phyloP scores from a whole-genome alignment of 2,888 invertebrate species.

The Slavum lentiscoides region DNA sequence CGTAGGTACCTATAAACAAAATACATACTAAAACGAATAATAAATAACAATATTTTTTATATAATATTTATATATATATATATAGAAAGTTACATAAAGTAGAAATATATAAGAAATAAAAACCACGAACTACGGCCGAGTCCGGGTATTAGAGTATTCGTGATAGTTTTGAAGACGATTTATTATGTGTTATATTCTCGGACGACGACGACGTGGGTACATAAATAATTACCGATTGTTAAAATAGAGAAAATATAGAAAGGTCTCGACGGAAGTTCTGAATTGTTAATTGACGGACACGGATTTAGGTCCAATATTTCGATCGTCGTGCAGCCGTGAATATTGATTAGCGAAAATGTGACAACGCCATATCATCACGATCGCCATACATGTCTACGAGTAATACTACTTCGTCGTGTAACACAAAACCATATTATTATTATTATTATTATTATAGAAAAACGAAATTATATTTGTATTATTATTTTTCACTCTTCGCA shows the following conservation, averaged over 20 bases:
- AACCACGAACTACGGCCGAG: no score
- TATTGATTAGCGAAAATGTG: conserved; percentile 40
- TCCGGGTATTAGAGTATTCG: not conserved
- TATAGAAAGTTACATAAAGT: not conserved
- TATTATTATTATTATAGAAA: no score
- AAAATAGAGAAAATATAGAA: conserved; percentile 30
- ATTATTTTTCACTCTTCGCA: no score
- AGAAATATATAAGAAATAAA: not conserved
- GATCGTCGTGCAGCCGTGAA: conserved; percentile 19
- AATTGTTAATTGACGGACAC: conserved; percentile 35
- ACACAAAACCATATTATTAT: not conserved
- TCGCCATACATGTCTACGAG: conserved; percentile 38
- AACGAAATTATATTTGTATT: no score
- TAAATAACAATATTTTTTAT: no score
- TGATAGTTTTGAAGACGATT: not conserved
- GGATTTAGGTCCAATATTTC: conserved; percentile 34
- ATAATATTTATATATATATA: no score
- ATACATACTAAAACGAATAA: no score
- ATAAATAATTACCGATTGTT: conserved; percentile 28
- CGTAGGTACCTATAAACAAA: no score
- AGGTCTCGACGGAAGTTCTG: conserved; percentile 23
- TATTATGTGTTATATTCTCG: not conserved
- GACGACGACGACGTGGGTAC: not conserved
- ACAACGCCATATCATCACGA: conserved; percentile 43
- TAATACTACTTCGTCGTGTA: not conserved